Base-by-base conservation (phyloP, 2,888 invertebrate genomes). In the Prosopocoilus inquinatus region DNA sequence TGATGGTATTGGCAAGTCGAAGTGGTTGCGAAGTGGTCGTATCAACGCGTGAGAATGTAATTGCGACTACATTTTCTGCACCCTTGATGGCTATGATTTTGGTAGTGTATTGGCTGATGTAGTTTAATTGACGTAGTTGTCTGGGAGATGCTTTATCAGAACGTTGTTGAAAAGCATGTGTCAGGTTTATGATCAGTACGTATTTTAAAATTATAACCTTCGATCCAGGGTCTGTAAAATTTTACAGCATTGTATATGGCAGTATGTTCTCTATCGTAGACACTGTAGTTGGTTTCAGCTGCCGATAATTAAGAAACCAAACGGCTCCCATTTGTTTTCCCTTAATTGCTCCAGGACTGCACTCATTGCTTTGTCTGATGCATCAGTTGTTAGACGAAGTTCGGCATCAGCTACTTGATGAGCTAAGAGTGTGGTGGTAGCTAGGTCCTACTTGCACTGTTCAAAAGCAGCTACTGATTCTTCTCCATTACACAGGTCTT, bases 251-350 rank as follows among this genome's bases (percentile, higher is more conserved):
- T 57, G 50, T 75, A 77, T 2, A 72, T 70, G 0, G 74, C 75
- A 2, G 74, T 60, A 0, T 78, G 65, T 59, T 77, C 74, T 2
- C 74, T 33, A 50, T 78, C 75, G 55, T 75, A 77, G 16, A 69
- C 68, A n/a, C 72, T 70, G 45, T 76, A 78, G 5, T 71, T 74
- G 9, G 45, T 43, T 55, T 77, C 68, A 0, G 70, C 46, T 3
- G 64, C 51, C 13, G 53, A 67, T 0, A 77, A 58, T 38, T 72
- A 71, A 76, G 50, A 75, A 77, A 1, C 70, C 70, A 2, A 76
- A 50, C 0, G 75, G 75, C 58, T 75, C 59, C 68, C 71, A 69
- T 0, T 51, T 12, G 9, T 59, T 48, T 3, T 63, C 44, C 2
- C 58, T 53, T 0, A 44, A 28, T 57, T 77, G 76, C 48, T 78